phyloP scores from a whole-genome alignment of 2,797 vertebrate species.

The Galago senegalensis region DNA sequence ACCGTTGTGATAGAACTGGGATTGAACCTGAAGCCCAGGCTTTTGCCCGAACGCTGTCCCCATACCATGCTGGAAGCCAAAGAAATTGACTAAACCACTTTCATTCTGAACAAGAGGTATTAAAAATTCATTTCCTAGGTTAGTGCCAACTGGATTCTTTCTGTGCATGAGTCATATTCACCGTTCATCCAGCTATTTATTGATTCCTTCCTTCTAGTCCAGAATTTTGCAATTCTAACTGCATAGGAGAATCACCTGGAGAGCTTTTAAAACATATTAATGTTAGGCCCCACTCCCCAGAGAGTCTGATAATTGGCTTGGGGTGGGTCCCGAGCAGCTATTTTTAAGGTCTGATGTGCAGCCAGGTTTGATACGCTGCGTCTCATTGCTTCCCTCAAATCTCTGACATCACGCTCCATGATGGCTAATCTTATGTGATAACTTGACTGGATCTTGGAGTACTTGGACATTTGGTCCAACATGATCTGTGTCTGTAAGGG shows the following conservation, averaged over 20 bases:
- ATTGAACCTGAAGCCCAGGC: background rate
- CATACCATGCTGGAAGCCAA: background rate
- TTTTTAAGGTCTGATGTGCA: conserved; percentile 43
- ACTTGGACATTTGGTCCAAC: conserved; percentile 3
- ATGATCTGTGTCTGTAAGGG: background rate
- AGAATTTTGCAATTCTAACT: conserved; percentile 23
- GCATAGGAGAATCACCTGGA: background rate
- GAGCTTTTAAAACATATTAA: background rate
- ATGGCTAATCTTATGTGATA: conserved; percentile 3
- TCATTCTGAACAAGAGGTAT: conserved; percentile 23
- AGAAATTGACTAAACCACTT: conserved; percentile 6
- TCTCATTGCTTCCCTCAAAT: background rate
- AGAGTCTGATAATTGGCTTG: conserved; percentile 13
- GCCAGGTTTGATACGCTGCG: background rate
- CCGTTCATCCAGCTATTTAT: background rate
- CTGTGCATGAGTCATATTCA: background rate
- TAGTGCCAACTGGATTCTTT: conserved; percentile 19
- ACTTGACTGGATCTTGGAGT: background rate
- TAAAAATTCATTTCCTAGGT: conserved; percentile 39
- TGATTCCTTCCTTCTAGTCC: background rate
- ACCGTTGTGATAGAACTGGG: background rate
- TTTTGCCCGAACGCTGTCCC: background rate
- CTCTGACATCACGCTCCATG: background rate
- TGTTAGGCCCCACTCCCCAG: background rate
- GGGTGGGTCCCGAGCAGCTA: background rate